These are phyloP conservation scores for Ploceus nigricollis DNA, from an alignment of 2,113 vertebrate genomes.

Conservation along the genomic window DNA sequence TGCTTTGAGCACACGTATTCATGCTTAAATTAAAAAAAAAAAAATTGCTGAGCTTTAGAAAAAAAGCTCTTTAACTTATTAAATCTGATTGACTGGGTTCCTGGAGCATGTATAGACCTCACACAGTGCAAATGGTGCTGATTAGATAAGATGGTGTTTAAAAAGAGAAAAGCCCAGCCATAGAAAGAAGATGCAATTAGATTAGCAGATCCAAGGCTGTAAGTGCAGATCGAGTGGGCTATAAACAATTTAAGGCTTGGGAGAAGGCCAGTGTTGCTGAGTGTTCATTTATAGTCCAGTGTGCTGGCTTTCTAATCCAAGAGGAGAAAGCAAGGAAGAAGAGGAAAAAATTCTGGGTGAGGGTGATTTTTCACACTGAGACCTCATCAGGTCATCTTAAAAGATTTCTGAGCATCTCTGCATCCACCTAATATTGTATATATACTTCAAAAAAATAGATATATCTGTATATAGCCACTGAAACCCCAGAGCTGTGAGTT, in stretches of 20 bases:
- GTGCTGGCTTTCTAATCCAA: background rate
- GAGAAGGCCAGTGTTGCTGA: background rate
- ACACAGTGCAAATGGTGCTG: slow-evolving; percentile 8
- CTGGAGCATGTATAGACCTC: background rate
- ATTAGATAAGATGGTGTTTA: slow-evolving; percentile 37
- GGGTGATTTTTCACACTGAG: background rate
- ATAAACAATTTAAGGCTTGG: slow-evolving; percentile 48
- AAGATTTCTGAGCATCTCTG: background rate
- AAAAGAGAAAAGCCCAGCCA: background rate
- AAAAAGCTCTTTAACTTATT: background rate
- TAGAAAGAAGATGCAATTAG: background rate
- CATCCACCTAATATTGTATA: background rate
- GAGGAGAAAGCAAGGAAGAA: background rate
- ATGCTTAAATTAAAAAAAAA: background rate
- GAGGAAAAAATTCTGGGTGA: background rate
- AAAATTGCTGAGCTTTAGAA: background rate
- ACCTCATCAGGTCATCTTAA: background rate
- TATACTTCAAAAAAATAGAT: background rate
- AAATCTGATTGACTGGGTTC: background rate
- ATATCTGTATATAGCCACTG: background rate
- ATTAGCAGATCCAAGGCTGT: slow-evolving; percentile 25
- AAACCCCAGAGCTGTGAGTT: background rate
- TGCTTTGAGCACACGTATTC: background rate
- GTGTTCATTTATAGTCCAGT: background rate
- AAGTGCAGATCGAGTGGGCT: slow-evolving; percentile 3